Evolutionary conservation across 2,113 vertebrate species (phyloP), one percentile per base, ranked within the genome.

Genomic region (Oplegnathus fasciatus): DNA sequence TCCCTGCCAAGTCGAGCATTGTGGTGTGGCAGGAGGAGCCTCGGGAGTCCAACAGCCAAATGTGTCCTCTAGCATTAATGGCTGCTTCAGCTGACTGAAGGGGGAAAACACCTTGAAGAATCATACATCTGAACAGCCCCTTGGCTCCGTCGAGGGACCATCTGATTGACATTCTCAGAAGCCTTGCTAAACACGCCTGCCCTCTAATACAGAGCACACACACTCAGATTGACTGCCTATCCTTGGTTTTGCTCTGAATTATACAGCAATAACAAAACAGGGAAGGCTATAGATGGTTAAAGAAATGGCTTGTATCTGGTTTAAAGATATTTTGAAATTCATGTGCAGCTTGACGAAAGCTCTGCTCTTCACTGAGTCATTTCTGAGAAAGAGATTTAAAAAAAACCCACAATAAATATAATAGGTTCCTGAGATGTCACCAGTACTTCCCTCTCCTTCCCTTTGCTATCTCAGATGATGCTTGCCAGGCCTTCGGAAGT

Each of bases 101-200:
- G 83, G 88, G 84, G 90, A 89, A 86, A 90, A 94, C 92, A 95
- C 93, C 94, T 95, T 94, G 90, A 94, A 92, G 90, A 93, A 86
- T 88, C 86, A 89, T 85, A 88, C 82, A 90, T 90, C 86, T 88
- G 90, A 91, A 86, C 79, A 86, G 89, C 78, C 89, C 88, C 84
- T 75, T 26, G 89, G 85, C 89, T 85, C 68, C 34, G 37, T 87
- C 88, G 55, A 34, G 84, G 86, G 87, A 91, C 72, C 75, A 71
- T 82, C 84, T 91, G 91, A 93, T 88, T 92, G 91, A 90, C 90
- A 91, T 90, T 91, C 87, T 91, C 78, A 60, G 76, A 83, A 84
- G 89, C 79, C 72, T 86, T 75, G 44, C 85, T 88, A 88, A 93
- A 90, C 89, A 90, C 17, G 37, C 78, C 58, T 37, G 70, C 58